Conservation (phyloP, 2,888 invertebrate genomes). For the Drosophila hamatofila region DNA sequence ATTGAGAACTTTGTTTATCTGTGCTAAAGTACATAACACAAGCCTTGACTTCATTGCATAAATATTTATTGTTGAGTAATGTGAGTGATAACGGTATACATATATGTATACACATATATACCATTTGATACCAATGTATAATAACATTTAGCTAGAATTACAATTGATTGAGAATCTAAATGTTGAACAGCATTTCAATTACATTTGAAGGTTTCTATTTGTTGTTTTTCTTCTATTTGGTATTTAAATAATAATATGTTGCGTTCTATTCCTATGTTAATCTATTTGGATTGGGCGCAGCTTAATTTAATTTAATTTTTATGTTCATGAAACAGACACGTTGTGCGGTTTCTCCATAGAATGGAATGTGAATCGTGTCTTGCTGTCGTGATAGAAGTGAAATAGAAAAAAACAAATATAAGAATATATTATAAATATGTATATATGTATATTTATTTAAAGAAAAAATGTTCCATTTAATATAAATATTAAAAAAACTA, state of each 20-base stretch:
- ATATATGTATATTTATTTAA: not conserved
- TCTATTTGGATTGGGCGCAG: constrained; percentile 22
- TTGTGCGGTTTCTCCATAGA: not conserved
- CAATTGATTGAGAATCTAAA: constrained; percentile 39
- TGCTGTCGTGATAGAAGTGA: not conserved
- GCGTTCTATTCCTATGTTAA: constrained; percentile 53
- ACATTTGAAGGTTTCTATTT: constrained; percentile 46
- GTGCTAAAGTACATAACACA: constrained; percentile 16
- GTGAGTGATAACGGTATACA: constrained; percentile 17
- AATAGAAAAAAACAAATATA: too few species aligned
- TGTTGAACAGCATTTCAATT: constrained; percentile 55
- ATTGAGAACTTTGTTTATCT: constrained; percentile 37
- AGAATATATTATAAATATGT: too few species aligned
- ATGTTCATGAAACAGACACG: constrained; percentile 12
- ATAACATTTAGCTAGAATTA: constrained; percentile 44
- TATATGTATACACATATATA: not conserved
- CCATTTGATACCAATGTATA: constrained; percentile 16
- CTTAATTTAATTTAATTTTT: constrained; percentile 28
- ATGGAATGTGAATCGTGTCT: not conserved
- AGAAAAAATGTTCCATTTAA: not conserved
- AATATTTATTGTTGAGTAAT: constrained; percentile 48
- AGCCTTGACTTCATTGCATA: constrained; percentile 45
- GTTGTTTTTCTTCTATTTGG: not conserved
- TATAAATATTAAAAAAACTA: not conserved
- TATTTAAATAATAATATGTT: constrained; percentile 29